These are phyloP conservation scores for Meandrusa payeni DNA, from an alignment of 2,888 invertebrate genomes.

Conservation along the genomic window DNA sequence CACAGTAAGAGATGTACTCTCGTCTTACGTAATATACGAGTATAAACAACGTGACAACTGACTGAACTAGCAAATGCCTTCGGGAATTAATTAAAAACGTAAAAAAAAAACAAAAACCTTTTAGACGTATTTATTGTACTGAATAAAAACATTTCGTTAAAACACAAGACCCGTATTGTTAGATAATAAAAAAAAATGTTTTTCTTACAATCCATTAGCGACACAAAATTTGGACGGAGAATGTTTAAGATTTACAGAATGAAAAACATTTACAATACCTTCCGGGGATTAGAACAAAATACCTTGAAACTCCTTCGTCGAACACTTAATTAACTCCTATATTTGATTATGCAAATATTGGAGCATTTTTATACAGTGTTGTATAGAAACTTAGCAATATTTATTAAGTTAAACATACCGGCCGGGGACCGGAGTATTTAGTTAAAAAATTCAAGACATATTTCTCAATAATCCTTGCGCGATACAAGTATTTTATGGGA, in stretches of 20 bases:
- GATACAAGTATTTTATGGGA: no score
- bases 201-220: conserved; percentile 55
- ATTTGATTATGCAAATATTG: conserved; percentile 67
- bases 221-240: conserved; percentile 41
- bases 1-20: no score
- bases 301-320: conserved; percentile 44
- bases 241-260: conserved; percentile 46
- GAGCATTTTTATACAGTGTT: conserved; percentile 39
- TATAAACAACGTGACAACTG: no score
- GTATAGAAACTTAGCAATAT: conserved; percentile 31
- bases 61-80: no score
- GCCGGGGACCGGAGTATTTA: no score
- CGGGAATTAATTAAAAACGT: conserved; percentile 1
- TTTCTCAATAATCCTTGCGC: no score
- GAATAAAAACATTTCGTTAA: no score
- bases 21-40: no score
- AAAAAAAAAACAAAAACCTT: neutral
- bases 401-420: neutral
- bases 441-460: no score
- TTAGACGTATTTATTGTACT: no score
- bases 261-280: conserved; percentile 46
- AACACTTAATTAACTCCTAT: conserved; percentile 61
- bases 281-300: conserved; percentile 37
- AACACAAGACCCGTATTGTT: conserved; percentile 8
- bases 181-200: conserved; percentile 23